Conservation (phyloP, 2,113 vertebrate species). For the Oryzias javanicus region DNA sequence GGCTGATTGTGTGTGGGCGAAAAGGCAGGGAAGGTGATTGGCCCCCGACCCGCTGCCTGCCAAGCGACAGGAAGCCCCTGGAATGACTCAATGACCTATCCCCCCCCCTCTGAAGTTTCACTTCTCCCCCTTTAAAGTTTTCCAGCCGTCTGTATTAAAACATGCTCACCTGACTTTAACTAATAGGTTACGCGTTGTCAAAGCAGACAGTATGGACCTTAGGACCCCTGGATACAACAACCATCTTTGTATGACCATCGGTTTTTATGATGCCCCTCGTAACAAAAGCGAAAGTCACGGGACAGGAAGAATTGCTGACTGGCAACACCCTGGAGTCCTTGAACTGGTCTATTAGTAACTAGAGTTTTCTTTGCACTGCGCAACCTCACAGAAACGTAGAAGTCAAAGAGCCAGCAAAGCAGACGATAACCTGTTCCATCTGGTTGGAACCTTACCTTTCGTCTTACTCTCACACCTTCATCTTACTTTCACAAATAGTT, state of each 20-base stretch:
- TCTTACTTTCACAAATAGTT: not conserved
- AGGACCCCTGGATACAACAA: constrained; percentile 6
- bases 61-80: constrained; percentile 53
- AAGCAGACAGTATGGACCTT: constrained; percentile 18
- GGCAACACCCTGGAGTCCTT: not conserved
- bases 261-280: constrained; percentile 11
- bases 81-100: constrained; percentile 38
- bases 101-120: constrained; percentile 2
- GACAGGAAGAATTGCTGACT: not conserved
- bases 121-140: not conserved
- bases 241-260: not conserved
- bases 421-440: constrained; percentile 31
- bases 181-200: not conserved
- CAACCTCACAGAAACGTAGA: constrained; percentile 1
- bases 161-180: constrained; percentile 4
- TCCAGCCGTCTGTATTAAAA: constrained; percentile 2
- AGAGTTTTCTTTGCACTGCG: not conserved
- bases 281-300: constrained; percentile 39
- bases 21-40: not conserved
- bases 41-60: constrained; percentile 31
- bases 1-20: constrained; percentile 16
- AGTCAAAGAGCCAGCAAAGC: constrained; percentile 11
- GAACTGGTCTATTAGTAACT: not conserved
- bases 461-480: not conserved
- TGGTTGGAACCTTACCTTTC: constrained; percentile 20